Percentiles rank a stretch among this genome's conserved stretches.
Evolutionary conservation across 2,888 invertebrate genomes (phyloP).

Genomic region (Dioctria linearis): DNA sequence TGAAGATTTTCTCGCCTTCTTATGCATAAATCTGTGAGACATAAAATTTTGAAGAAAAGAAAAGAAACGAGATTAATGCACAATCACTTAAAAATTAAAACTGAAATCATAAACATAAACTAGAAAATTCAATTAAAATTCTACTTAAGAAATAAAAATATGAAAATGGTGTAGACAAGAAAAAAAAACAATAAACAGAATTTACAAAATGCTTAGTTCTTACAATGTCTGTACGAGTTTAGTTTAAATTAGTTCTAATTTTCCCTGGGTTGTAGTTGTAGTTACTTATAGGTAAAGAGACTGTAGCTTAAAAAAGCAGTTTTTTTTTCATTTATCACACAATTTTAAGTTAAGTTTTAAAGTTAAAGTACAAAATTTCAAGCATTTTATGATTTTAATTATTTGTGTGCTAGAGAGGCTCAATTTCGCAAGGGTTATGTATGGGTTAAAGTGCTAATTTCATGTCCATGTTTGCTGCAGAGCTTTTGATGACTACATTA

Average conservation of each 20-base stretch:
- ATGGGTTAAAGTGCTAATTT: too few relatives aligned
- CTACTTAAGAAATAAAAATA: conserved; percentile 50
- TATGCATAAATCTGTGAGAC: conserved; percentile 70
- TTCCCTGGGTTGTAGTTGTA: too few relatives aligned
- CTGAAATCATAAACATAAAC: conserved; percentile 22
- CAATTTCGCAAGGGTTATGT: too few relatives aligned
- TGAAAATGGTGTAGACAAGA: conserved; percentile 30
- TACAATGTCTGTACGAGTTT: conserved; percentile 49
- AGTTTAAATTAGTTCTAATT: neutral
- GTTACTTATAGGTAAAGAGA: too few relatives aligned
- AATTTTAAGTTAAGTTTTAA: too few relatives aligned
- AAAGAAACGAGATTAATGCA: conserved; percentile 64
- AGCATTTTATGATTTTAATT: too few relatives aligned
- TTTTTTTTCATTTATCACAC: too few relatives aligned
- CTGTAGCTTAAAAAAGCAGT: too few relatives aligned
- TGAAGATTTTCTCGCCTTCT: conserved; percentile 79
- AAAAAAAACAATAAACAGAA: conserved; percentile 54
- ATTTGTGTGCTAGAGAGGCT: too few relatives aligned
- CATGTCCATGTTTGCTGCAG: too few relatives aligned
- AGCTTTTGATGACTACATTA: too few relatives aligned
- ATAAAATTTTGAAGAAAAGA: conserved; percentile 64
- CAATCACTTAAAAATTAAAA: conserved; percentile 60
- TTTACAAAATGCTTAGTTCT: neutral
- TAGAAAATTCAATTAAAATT: conserved; percentile 25
- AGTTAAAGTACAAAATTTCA: too few relatives aligned